Evolutionary conservation across 2,888 invertebrate species (phyloP).

Genomic region (Salticus scenicus): DNA sequence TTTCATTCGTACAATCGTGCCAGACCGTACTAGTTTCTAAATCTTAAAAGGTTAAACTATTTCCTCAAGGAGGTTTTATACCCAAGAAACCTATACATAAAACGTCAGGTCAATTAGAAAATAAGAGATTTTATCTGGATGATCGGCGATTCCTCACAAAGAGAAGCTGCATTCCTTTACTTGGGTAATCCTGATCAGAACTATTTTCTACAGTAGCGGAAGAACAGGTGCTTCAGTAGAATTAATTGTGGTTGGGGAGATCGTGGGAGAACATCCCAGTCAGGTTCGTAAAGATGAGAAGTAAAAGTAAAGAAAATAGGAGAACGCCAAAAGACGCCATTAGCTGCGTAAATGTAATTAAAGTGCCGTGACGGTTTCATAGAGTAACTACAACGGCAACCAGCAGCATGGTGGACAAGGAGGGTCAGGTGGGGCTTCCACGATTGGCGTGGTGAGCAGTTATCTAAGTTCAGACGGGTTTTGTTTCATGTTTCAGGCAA

Average conservation of each 20-base stretch:
- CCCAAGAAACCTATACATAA: not conserved
- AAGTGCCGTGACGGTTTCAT: slow-evolving; percentile 56
- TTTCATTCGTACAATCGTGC: too few relatives aligned
- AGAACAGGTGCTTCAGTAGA: slow-evolving; percentile 51
- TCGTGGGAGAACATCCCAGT: slow-evolving; percentile 47
- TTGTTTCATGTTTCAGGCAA: not conserved
- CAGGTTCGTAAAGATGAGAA: not conserved
- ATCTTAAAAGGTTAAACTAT: too few relatives aligned
- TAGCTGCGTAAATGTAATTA: slow-evolving; percentile 60
- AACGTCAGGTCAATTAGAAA: not conserved
- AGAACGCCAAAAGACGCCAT: slow-evolving; percentile 29
- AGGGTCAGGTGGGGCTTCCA: slow-evolving; percentile 14
- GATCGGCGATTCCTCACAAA: slow-evolving; percentile 3
- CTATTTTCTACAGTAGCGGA: slow-evolving; percentile 36
- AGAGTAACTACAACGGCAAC: slow-evolving; percentile 19
- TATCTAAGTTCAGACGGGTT: not conserved
- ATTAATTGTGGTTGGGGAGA: slow-evolving; percentile 46
- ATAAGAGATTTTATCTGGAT: not conserved
- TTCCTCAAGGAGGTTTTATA: too few relatives aligned
- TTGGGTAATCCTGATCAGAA: not conserved
- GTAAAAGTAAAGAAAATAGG: not conserved
- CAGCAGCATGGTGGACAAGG: slow-evolving; percentile 34
- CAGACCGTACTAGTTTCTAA: too few relatives aligned
- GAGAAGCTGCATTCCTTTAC: not conserved
- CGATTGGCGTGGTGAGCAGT: slow-evolving; percentile 29